phyloP scores from a whole-genome alignment of 2,888 invertebrate species.

The Cerceris ruficornis region DNA sequence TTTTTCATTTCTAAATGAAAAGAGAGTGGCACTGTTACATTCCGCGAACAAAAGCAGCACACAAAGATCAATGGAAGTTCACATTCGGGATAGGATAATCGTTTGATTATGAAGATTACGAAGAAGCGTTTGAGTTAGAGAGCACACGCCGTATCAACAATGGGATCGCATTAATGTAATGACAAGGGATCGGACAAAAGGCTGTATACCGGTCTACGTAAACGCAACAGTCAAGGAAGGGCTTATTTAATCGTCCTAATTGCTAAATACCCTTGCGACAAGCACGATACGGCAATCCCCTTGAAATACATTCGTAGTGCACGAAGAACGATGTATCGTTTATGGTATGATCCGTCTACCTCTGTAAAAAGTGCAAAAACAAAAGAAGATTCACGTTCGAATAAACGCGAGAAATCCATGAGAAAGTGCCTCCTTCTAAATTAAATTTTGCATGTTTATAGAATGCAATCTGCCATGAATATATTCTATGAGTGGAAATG shows the following conservation, averaged over 20 bases:
- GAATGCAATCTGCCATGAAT: conserved; percentile 18
- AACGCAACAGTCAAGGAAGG: conserved; percentile 47
- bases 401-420: conserved; percentile 24
- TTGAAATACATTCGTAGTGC: conserved; percentile 26
- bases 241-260: conserved; percentile 49
- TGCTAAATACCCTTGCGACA: conserved; percentile 42
- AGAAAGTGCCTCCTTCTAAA: conserved; percentile 27
- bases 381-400: background rate
- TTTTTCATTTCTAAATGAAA: no score
- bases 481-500: conserved; percentile 4
- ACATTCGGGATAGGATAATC: no score
- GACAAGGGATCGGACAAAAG: conserved; percentile 36
- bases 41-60: no score
- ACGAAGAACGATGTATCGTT: conserved; percentile 15
- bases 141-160: conserved; percentile 1
- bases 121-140: background rate
- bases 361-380: background rate
- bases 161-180: conserved; percentile 45
- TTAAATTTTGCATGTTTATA: conserved; percentile 33
- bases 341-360: conserved; percentile 4
- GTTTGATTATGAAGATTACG: no score
- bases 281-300: background rate
- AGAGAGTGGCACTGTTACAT: no score
- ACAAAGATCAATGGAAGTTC: no score
- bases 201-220: conserved; percentile 28